Conservation (phyloP, 2,113 vertebrate species). For the Sorex fumeus region DNA sequence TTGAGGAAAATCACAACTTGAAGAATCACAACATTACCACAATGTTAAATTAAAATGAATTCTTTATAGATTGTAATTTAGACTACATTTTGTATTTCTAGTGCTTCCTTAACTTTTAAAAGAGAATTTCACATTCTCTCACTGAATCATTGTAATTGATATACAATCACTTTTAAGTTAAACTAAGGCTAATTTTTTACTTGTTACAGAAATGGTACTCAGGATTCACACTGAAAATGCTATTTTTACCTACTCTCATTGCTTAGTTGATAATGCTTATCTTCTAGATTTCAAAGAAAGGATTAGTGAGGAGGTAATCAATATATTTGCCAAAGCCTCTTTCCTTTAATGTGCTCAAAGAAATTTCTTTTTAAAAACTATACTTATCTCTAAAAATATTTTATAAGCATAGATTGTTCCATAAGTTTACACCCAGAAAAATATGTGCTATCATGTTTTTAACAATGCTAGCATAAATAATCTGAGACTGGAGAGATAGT, state of each 20-base stretch:
- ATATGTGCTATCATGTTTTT: neutral
- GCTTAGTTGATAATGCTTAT: neutral
- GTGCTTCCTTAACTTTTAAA: neutral
- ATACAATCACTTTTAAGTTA: neutral
- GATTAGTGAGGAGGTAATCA: neutral
- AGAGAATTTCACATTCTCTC: neutral
- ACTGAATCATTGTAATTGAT: neutral
- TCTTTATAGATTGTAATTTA: neutral
- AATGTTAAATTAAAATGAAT: neutral
- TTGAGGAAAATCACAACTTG: slow-evolving; percentile 2
- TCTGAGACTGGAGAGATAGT: too few relatives aligned
- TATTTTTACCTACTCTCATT: neutral
- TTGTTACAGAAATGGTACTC: slow-evolving; percentile 2
- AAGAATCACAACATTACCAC: neutral
- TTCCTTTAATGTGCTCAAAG: neutral
- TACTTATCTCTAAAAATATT: slow-evolving; percentile 5
- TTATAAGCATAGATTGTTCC: neutral
- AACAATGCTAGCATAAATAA: neutral
- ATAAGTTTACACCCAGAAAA: neutral
- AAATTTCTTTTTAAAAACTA: slow-evolving; percentile 43
- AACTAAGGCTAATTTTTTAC: neutral
- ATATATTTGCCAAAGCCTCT: neutral
- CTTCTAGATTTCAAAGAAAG: neutral
- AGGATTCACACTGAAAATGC: neutral
- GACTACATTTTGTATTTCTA: neutral